Evolutionary conservation across 2,888 invertebrate genomes (phyloP).

Genomic region (Netelia virgata): DNA sequence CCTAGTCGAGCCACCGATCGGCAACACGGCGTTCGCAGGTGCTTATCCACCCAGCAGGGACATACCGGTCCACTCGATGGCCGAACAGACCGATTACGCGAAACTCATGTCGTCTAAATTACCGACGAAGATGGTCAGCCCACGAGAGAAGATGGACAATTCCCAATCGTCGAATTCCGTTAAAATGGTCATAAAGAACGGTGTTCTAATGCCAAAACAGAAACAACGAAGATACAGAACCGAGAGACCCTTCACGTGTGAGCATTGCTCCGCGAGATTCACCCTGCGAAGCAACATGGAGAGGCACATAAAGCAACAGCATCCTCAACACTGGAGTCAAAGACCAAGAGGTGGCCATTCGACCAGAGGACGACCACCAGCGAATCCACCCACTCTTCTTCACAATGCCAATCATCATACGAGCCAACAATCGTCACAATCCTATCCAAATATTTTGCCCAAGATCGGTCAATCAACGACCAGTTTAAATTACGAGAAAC

Average conservation of each 20-base stretch:
- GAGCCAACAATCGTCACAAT: conserved; percentile 65
- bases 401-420: conserved; percentile 70
- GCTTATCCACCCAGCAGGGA: conserved; percentile 72
- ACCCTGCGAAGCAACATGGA: conserved; percentile 98
- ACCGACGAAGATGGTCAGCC: conserved; percentile 54
- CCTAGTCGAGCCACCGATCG: conserved; percentile 85
- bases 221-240: conserved; percentile 96
- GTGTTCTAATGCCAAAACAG: conserved; percentile 95
- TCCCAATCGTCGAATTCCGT: conserved; percentile 87
- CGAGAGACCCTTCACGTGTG: conserved; percentile 95
- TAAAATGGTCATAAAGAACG: conserved; percentile 96
- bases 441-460: conserved; percentile 75
- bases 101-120: conserved; percentile 71
- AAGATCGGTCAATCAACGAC: conserved; percentile 81
- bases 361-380: conserved; percentile 85
- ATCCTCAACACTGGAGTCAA: conserved; percentile 95
- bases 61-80: conserved; percentile 53
- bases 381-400: conserved; percentile 78
- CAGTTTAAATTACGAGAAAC: conserved; percentile 83
- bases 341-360: conserved; percentile 88
- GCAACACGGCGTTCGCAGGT: conserved; percentile 70
- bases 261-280: conserved; percentile 95
- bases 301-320: conserved; percentile 96
- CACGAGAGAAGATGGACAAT: conserved; percentile 75
- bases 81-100: conserved; percentile 73